phyloP scores from a whole-genome alignment of 2,888 invertebrate species.

The Leucoma salicis region DNA sequence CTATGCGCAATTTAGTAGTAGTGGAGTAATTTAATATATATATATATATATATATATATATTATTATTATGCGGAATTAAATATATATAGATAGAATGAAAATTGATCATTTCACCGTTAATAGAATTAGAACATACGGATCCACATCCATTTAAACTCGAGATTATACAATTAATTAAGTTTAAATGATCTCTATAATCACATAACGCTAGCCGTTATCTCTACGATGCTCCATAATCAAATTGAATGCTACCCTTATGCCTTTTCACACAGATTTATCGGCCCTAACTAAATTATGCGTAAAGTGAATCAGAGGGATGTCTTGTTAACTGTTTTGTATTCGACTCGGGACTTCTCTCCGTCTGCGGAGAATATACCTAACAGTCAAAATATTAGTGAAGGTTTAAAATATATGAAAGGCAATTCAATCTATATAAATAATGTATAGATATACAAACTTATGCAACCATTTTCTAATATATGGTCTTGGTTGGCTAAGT shows the following conservation, averaged over 20 bases:
- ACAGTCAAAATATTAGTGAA: conserved; percentile 14
- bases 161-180: conserved; percentile 50
- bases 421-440: too few relatives aligned
- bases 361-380: conserved; percentile 29
- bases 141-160: conserved; percentile 35
- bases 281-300: conserved; percentile 73
- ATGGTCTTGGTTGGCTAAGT: too few relatives aligned
- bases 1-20: too few relatives aligned
- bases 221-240: conserved; percentile 58
- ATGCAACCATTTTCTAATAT: too few relatives aligned
- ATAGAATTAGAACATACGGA: conserved; percentile 26
- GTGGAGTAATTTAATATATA: too few relatives aligned
- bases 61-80: too few relatives aligned
- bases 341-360: conserved; percentile 42
- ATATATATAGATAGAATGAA: too few relatives aligned
- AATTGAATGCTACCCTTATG: conserved; percentile 51
- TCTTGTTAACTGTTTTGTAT: conserved; percentile 54
- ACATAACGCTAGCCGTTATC: conserved; percentile 56
- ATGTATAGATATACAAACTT: too few relatives aligned
- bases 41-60: too few relatives aligned
- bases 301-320: conserved; percentile 67
- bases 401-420: too few relatives aligned
- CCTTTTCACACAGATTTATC: conserved; percentile 76
- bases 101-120: too few relatives aligned
- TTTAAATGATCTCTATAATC: conserved; percentile 64